Base-by-base conservation (phyloP, 2,888 invertebrate genomes). In the Patella pellucida region DNA sequence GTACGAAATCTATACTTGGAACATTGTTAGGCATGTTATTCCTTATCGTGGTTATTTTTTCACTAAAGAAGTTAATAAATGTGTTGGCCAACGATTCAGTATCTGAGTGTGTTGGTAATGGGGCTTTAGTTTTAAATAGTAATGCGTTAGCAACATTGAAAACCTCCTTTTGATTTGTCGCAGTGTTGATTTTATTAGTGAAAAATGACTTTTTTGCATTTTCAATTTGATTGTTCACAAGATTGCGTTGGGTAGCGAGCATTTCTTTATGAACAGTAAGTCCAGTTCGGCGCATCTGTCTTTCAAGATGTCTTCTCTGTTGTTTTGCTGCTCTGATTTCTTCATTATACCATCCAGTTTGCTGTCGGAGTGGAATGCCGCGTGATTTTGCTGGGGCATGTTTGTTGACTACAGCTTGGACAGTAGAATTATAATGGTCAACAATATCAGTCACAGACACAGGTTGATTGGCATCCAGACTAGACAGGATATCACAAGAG, bases 251-350 rank as follows among this genome's bases (percentile, higher is more conserved):
- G 27, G 15, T 68, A 19, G 68, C 68, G 12, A n/a, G 68, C 15
- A 68, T 68, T 27, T 14, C 5, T 67, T 16, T 67, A 27, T 67
- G 15, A 19, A 68, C 68, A 19, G 68, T 68, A 27, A 16, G 68
- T 0, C 68, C 15, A 27, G 68, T 68, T 19, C 68, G 68, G 27
- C 27, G 68, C 68, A 68, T 68, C 68, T 68, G 68, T 68, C 68
- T 16, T 27, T 68, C 68, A 68, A 68, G 68, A 27, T 27, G 68
- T 27, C 68, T 19, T 27, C 68, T 19, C 27, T 14, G 68, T 27
- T 68, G 19, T 68, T 68, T 68, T 68, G 68, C 68, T 27, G 19
- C 68, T 68, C 68, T 68, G 27, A 68, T 1, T 19, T 68, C 68
- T 68, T 7, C 27, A 27, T 19, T 68, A 68, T 16, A 68, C 68